Evolutionary conservation across 2,113 vertebrate species (phyloP).

Genomic region (Pangasianodon hypophthalmus): DNA sequence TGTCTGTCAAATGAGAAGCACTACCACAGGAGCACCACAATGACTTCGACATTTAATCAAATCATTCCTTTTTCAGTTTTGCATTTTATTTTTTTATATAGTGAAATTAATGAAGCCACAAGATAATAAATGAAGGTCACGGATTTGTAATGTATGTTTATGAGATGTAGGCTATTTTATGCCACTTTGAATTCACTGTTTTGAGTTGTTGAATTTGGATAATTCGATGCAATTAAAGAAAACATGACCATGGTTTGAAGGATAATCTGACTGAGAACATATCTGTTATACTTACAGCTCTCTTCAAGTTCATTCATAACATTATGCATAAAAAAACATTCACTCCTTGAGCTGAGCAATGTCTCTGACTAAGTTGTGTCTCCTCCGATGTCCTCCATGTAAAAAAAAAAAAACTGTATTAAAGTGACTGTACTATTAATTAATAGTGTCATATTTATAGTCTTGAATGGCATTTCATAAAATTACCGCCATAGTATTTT

Average conservation of each 20-base stretch:
- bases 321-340: neutral
- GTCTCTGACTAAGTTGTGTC: neutral
- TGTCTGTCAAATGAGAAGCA: neutral
- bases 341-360: neutral
- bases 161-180: neutral
- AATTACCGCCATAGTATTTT: neutral
- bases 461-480: neutral
- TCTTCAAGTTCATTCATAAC: neutral
- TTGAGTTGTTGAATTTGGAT: neutral
- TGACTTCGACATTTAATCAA: neutral
- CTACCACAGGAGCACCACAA: neutral
- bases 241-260: neutral
- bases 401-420: neutral
- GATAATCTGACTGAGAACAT: neutral
- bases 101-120: neutral
- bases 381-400: neutral
- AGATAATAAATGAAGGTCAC: neutral
- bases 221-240: neutral
- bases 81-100: neutral
- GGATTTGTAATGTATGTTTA: neutral
- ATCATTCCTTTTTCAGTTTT: neutral
- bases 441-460: neutral
- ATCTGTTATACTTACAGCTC: neutral
- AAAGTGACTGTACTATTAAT: neutral
- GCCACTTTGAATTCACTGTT: neutral